Percentiles rank a stretch among this genome's conserved stretches.
Conservation (phyloP, 2,797 vertebrate genomes). For the Nasua narica region DNA sequence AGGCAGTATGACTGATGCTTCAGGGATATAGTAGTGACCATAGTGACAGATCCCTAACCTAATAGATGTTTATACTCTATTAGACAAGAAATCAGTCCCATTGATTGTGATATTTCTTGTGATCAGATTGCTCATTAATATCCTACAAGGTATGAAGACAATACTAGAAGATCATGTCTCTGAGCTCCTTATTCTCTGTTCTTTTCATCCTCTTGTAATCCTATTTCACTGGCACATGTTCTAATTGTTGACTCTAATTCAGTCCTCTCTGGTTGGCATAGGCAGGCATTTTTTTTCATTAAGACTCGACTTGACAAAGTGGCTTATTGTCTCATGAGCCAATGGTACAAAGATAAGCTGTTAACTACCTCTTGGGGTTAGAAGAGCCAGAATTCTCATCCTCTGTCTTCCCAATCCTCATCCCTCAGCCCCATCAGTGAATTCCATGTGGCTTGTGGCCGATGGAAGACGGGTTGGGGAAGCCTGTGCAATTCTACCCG, state of each 20-base stretch:
- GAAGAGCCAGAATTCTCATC: background rate
- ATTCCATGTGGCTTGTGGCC: no score
- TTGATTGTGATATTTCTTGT: background rate
- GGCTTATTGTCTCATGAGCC: background rate
- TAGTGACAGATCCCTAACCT: background rate
- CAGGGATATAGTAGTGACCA: background rate
- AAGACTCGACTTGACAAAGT: background rate
- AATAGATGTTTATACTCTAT: background rate
- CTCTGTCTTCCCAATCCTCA: background rate
- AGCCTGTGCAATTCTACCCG: background rate
- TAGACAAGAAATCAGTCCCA: background rate
- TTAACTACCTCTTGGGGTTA: background rate
- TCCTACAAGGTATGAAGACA: background rate
- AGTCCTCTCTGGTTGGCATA: background rate
- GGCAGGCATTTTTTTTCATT: background rate
- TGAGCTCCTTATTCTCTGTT: background rate
- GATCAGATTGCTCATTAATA: background rate
- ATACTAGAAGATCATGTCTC: background rate
- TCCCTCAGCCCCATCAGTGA: background rate
- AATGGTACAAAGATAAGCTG: background rate
- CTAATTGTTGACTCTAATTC: background rate
- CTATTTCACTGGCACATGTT: background rate
- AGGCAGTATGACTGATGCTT: background rate
- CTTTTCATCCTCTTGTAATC: background rate
- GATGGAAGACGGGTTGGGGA: background rate